Percentiles rank a stretch among this genome's conserved stretches.
These are phyloP conservation scores for Tipula confusa DNA, from an alignment of 2,888 invertebrate genomes.

Conservation along the genomic window DNA sequence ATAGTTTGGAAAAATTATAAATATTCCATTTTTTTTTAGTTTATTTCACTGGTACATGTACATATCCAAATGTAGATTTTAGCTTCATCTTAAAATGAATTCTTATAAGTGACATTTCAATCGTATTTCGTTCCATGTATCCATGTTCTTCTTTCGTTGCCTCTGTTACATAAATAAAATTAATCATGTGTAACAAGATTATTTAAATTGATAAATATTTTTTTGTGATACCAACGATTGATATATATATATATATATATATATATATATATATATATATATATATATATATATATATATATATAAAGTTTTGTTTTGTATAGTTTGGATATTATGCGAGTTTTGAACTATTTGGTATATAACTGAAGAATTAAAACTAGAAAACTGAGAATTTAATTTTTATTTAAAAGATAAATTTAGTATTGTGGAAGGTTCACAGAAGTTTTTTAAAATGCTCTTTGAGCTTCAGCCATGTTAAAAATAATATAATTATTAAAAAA, in stretches of 20 bases:
- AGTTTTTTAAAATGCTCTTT: too few species aligned
- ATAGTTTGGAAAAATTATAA: not conserved
- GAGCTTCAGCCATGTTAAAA: too few species aligned
- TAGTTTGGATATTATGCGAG: not conserved
- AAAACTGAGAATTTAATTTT: too few species aligned
- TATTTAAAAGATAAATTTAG: too few species aligned
- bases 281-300: not conserved
- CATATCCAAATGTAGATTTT: not conserved
- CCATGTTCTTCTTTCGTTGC: not conserved
- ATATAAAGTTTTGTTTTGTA: not conserved
- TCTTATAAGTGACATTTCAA: conserved; percentile 9
- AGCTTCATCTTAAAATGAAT: not conserved
- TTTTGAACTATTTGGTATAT: not conserved
- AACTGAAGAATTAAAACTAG: too few species aligned
- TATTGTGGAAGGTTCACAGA: too few species aligned
- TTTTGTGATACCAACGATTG: not conserved
- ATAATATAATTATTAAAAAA: too few species aligned
- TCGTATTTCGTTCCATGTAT: not conserved
- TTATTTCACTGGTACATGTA: not conserved
- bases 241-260: too few species aligned
- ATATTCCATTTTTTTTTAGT: not conserved
- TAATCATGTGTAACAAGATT: conserved; percentile 6
- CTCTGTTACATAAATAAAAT: not conserved
- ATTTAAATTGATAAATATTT: conserved; percentile 4
- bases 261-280: too few species aligned